Evolutionary conservation across 2,113 vertebrate species (phyloP).

Genomic region (Mustela lutreola): DNA sequence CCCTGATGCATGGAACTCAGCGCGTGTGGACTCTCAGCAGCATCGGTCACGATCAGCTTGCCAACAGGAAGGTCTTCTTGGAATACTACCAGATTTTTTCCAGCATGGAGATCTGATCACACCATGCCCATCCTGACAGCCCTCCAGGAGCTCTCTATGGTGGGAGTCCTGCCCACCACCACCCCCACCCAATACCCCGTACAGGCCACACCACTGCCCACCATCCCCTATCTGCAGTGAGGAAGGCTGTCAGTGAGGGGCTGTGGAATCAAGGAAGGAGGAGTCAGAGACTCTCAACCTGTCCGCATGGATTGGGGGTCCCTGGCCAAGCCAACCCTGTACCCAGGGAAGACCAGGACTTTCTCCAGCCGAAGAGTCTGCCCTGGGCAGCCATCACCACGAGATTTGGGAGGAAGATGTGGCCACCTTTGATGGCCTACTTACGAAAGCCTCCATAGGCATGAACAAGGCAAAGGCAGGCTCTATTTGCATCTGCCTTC

Average conservation of each 20-base stretch:
- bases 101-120: no score
- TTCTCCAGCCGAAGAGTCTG: neutral
- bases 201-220: neutral
- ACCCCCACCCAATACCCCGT: neutral
- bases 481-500: neutral
- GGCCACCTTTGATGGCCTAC: no score
- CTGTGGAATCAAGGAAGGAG: neutral
- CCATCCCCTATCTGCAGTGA: neutral
- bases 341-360: neutral
- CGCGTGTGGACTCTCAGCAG: neutral
- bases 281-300: neutral
- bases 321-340: neutral
- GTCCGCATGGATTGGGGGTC: neutral
- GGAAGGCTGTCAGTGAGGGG: neutral
- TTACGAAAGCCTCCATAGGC: neutral
- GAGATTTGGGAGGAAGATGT: accelerated
- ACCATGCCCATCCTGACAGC: neutral
- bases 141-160: neutral
- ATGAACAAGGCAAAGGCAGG: neutral
- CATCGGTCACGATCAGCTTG: neutral
- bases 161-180: neutral
- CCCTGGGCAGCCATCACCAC: neutral
- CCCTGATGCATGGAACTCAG: neutral
- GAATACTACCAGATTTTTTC: neutral
- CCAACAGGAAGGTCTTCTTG: accelerated